Evolutionary conservation across 1,140 invertebrate genomes (phyloP), one percentile per base, ranked within the genome.

Genomic region (Ylistrum balloti): DNA sequence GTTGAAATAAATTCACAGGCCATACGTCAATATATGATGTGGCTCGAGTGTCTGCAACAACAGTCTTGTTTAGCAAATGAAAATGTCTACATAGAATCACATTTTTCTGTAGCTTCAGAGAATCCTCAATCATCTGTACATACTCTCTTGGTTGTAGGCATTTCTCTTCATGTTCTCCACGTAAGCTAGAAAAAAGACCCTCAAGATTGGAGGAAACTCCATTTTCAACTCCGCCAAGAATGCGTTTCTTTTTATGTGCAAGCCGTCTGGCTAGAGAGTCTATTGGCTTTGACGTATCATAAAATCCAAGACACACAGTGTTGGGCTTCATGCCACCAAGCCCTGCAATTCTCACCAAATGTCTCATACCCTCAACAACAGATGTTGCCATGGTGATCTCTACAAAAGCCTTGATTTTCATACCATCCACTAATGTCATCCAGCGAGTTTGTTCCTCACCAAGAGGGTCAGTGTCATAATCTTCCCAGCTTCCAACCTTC

Each of bases 281-380:
- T 15, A 90, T 86, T 11, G 95, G 95, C 13, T 88, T 56, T 0
- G 92, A 74, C 35, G 95, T 90, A 92, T 97, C 97, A 91, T 98
- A 98, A 96, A 99, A 99, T 9, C 99, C 97, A 38, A 97, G 93
- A 48, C 97, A 96, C 88, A 99, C 98, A 0, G 99, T 99, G 95
- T 99, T 99, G 0, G 99, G 99, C 96, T 99, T 99, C 99, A 99
- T 99, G 11, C 99, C 99, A 3, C 99, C 99, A 93, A 99, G 97
- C 15, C 99, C 99, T 22, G 98, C 98, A 85, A 99, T 96, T 35
- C 99, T 97, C 33, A 99, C 97, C 86, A 99, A 97, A 96, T 99
- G 99, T 91, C 98, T 98, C 9, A 99, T 97, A 33, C 99, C 99
- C 93, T 98, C 98, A 17, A 98, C 97, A 0, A 99, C 97, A 15